These are phyloP conservation scores for Pherbina coryleti DNA, from an alignment of 2,888 invertebrate genomes.

Conservation along the genomic window DNA sequence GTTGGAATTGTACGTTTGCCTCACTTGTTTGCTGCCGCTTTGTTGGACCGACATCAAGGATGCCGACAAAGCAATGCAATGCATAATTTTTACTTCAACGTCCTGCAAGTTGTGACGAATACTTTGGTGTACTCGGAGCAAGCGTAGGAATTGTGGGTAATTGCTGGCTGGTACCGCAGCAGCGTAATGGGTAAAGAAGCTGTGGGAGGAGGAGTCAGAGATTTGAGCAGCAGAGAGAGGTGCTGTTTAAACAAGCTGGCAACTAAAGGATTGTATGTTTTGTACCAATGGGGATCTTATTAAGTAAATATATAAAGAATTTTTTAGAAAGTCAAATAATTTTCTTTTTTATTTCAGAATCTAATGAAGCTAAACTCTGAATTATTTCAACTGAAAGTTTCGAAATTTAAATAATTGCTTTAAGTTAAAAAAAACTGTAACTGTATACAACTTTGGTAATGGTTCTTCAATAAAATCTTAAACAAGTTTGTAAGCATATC, in stretches of 20 bases:
- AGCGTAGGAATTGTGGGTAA: neutral
- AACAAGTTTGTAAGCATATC: no score
- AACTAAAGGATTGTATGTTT: no score
- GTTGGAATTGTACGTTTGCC: neutral
- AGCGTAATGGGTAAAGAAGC: neutral
- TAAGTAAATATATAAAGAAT: no score
- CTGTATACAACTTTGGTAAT: no score
- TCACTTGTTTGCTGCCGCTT: neutral
- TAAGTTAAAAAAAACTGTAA: no score
- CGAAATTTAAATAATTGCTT: no score
- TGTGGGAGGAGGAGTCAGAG: neutral
- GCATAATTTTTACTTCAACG: conserved; percentile 13
- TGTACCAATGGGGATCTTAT: no score
- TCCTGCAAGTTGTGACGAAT: neutral
- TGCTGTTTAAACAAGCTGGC: neutral
- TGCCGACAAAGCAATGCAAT: conserved; percentile 19
- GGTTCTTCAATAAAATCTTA: no score
- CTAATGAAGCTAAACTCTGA: no score
- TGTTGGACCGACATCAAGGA: neutral
- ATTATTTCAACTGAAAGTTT: no score
- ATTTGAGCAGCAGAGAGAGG: neutral
- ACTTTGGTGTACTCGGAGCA: neutral
- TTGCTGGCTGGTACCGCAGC: neutral
- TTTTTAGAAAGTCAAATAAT: neutral
- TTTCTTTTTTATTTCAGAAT: neutral